phyloP scores from a whole-genome alignment of 2,797 vertebrate species.

The Sebastes cheni region DNA sequence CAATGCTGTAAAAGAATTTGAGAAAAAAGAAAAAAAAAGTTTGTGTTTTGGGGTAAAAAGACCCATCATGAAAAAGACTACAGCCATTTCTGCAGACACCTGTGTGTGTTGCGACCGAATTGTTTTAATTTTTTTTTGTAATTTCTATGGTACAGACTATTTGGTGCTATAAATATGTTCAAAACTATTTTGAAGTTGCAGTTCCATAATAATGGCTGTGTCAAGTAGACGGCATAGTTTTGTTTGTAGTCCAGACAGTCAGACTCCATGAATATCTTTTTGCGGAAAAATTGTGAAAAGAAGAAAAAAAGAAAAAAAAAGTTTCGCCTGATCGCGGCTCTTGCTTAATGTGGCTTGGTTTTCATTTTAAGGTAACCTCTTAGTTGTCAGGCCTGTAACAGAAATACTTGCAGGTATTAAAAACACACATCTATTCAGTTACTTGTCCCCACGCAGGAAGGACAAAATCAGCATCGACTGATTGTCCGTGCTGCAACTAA shows the following conservation, averaged over 20 bases:
- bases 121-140: slow-evolving; percentile 47
- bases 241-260: slow-evolving; percentile 75
- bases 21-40: slow-evolving; percentile 5
- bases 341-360: slow-evolving; percentile 80
- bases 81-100: slow-evolving; percentile 65
- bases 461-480: slow-evolving; percentile 5
- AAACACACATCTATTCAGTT: slow-evolving; percentile 42
- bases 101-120: slow-evolving; percentile 57
- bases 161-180: slow-evolving; percentile 79
- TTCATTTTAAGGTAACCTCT: slow-evolving; percentile 54
- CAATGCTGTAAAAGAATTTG: slow-evolving; percentile 60
- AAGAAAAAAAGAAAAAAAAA: slow-evolving; percentile 23
- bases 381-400: slow-evolving; percentile 51
- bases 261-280: slow-evolving; percentile 59
- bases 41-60: slow-evolving; percentile 37
- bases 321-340: slow-evolving; percentile 80
- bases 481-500: slow-evolving; percentile 34
- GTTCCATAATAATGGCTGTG: slow-evolving; percentile 82
- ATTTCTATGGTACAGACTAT: slow-evolving; percentile 69
- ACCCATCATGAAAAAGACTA: slow-evolving; percentile 48
- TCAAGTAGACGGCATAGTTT: slow-evolving; percentile 77
- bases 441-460: slow-evolving; percentile 13
- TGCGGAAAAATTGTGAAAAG: slow-evolving; percentile 46
- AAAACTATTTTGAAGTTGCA: slow-evolving; percentile 84
- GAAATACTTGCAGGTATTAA: slow-evolving; percentile 30